Evolutionary conservation across 2,888 invertebrate genomes (phyloP).

Genomic region (Drosophila buzzatii): DNA sequence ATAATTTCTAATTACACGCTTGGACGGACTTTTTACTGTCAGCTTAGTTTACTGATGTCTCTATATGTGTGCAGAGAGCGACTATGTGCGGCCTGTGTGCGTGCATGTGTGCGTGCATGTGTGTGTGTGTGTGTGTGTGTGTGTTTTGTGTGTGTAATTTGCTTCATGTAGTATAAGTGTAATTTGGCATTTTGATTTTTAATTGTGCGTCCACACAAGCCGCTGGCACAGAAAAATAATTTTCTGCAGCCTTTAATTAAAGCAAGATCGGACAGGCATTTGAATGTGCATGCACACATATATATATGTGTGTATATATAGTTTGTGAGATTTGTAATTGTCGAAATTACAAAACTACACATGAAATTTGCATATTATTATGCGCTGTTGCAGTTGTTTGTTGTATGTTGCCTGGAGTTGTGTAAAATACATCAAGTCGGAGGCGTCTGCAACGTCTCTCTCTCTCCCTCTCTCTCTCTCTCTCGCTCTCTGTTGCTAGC

Average conservation of each 20-base stretch:
- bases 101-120: conserved; percentile 19
- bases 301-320: not conserved
- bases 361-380: conserved; percentile 78
- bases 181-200: conserved; percentile 76
- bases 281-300: not conserved
- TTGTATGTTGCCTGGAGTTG: conserved; percentile 32
- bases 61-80: conserved; percentile 57
- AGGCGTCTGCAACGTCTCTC: conserved; percentile 25
- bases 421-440: conserved; percentile 53
- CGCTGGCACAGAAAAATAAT: conserved; percentile 72
- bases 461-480: not conserved
- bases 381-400: conserved; percentile 20
- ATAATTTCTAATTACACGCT: conserved; percentile 85
- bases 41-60: conserved; percentile 82
- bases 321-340: conserved; percentile 58
- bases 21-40: conserved; percentile 82
- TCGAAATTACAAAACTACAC: conserved; percentile 67
- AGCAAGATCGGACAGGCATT: conserved; percentile 18
- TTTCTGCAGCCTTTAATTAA: conserved; percentile 69
- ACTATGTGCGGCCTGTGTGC: conserved; percentile 15
- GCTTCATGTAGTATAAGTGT: conserved; percentile 77
- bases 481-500: conserved; percentile 5
- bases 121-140: conserved; percentile 33
- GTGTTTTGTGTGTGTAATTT: conserved; percentile 67
- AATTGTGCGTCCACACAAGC: conserved; percentile 71